phyloP scores from a whole-genome alignment of 2,888 invertebrate species.

The Adelphocoris suturalis region DNA sequence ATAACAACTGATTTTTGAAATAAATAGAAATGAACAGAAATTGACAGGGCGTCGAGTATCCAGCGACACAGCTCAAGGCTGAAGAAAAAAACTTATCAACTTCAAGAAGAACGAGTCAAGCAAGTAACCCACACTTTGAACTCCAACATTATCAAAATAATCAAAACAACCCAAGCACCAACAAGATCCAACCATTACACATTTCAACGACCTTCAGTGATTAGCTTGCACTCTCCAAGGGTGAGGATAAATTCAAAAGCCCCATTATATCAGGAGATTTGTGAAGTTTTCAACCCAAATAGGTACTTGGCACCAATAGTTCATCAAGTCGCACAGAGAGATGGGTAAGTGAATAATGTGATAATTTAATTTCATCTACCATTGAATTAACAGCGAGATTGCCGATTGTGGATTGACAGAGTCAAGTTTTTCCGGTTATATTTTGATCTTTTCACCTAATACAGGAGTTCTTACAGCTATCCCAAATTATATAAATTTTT shows the following conservation, averaged over 20 bases:
- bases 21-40: slow-evolving; percentile 1
- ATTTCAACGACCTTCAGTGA: neutral
- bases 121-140: slow-evolving; percentile 28
- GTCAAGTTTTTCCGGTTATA: too few relatives aligned
- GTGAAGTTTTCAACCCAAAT: too few relatives aligned
- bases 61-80: slow-evolving; percentile 46
- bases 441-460: too few relatives aligned
- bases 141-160: slow-evolving; percentile 31
- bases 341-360: too few relatives aligned
- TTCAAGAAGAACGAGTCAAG: slow-evolving; percentile 33
- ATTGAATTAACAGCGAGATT: too few relatives aligned
- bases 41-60: slow-evolving; percentile 41
- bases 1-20: neutral
- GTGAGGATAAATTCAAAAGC: neutral
- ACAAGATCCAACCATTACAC: neutral
- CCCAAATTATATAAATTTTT: too few relatives aligned
- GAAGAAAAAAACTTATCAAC: slow-evolving; percentile 9
- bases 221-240: neutral
- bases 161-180: neutral
- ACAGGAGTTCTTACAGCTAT: too few relatives aligned
- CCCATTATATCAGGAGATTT: too few relatives aligned
- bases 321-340: too few relatives aligned
- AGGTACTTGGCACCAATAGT: too few relatives aligned
- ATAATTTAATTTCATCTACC: too few relatives aligned
- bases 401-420: too few relatives aligned